Evolutionary conservation across 1,140 invertebrate genomes (phyloP).

Genomic region (Drosophila saltans): DNA sequence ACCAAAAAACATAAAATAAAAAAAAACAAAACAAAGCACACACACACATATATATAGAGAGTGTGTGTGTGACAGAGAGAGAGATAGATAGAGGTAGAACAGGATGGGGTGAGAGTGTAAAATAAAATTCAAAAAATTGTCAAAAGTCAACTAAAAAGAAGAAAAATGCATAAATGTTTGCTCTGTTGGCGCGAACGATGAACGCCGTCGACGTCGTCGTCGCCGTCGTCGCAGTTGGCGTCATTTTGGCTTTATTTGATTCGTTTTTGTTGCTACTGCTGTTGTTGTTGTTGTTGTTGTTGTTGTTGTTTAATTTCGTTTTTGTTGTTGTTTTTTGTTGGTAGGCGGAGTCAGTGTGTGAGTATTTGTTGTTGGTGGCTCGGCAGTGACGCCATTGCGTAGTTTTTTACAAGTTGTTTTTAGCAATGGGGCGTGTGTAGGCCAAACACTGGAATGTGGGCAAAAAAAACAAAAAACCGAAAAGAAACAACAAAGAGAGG

Average conservation of each 20-base stretch:
- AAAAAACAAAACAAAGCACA: slow-evolving; percentile 8
- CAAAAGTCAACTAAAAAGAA: slow-evolving; percentile 75
- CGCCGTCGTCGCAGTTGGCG: background rate
- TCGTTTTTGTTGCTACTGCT: background rate
- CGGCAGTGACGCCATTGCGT: slow-evolving; percentile 69
- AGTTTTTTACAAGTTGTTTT: slow-evolving; percentile 73
- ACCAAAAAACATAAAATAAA: slow-evolving; percentile 49
- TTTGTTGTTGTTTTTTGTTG: slow-evolving; percentile 32
- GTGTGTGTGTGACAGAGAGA: background rate
- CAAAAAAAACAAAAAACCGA: background rate
- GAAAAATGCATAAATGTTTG: slow-evolving; percentile 15
- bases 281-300: background rate
- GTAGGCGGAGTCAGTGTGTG: slow-evolving; percentile 76
- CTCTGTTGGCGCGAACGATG: slow-evolving; percentile 29
- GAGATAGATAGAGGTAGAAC: background rate
- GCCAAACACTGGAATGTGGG: slow-evolving; percentile 45
- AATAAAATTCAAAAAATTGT: slow-evolving; percentile 75
- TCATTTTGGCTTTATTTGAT: slow-evolving; percentile 1
- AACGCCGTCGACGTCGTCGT: slow-evolving; percentile 10
- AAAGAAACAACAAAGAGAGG: no score
- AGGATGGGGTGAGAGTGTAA: slow-evolving; percentile 25
- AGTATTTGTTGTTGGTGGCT: slow-evolving; percentile 34
- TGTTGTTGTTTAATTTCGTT: background rate
- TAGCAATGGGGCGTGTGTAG: slow-evolving; percentile 78
- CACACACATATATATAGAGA: slow-evolving; percentile 18